phyloP scores from a whole-genome alignment of 2,888 invertebrate species.

The Laspeyria flexula region DNA sequence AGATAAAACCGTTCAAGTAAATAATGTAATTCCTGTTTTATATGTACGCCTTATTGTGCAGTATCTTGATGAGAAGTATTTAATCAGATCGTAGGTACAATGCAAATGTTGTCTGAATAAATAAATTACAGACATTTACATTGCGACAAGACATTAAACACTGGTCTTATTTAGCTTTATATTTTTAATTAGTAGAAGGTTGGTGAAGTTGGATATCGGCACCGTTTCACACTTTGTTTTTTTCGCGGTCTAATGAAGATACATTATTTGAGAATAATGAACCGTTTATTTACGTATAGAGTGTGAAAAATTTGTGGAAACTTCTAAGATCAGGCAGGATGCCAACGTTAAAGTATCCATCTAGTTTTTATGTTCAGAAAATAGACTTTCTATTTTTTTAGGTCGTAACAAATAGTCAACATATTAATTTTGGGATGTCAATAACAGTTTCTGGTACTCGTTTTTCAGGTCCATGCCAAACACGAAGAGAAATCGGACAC shows the following conservation, averaged over 20 bases:
- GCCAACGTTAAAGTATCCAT: conserved; percentile 56
- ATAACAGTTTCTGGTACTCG: conserved; percentile 19
- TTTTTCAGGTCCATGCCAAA: conserved; percentile 96
- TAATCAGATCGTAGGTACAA: conserved; percentile 2
- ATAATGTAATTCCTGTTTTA: conserved; percentile 9
- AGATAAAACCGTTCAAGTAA: conserved; percentile 17
- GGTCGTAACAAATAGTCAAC: conserved; percentile 55
- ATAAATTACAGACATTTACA: conserved; percentile 8
- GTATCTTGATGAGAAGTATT: conserved; percentile 8
- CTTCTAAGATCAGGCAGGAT: conserved; percentile 58
- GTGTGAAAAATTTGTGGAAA: conserved; percentile 57
- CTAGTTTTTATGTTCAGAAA: conserved; percentile 52
- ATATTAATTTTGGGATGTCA: conserved; percentile 20
- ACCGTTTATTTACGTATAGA: conserved; percentile 55
- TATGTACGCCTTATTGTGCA: neutral
- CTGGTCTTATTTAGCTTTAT: conserved; percentile 3
- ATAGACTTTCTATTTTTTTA: conserved; percentile 42
- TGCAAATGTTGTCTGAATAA: conserved; percentile 3
- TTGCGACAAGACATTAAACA: neutral
- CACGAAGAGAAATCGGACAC: conserved; percentile 99
- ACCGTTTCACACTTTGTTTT: conserved; percentile 27
- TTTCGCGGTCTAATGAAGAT: conserved; percentile 61
- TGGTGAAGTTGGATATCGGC: conserved; percentile 22
- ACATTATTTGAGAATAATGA: conserved; percentile 58
- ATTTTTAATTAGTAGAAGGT: conserved; percentile 14